Evolutionary conservation across 2,113 vertebrate species (phyloP).

Genomic region (Rhea pennata): DNA sequence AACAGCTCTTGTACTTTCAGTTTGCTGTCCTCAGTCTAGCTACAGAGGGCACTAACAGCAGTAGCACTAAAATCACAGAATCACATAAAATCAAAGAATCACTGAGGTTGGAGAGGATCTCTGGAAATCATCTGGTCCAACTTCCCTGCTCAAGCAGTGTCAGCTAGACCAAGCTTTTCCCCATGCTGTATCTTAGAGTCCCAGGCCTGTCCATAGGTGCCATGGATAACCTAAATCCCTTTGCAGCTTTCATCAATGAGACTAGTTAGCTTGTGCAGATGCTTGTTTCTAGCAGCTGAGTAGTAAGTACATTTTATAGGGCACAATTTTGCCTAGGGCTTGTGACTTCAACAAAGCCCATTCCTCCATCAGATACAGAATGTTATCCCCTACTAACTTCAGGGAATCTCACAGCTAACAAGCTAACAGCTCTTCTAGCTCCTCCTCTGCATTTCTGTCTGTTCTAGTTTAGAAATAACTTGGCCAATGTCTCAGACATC

Average conservation of each 20-base stretch:
- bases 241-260: not conserved
- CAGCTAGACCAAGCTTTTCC: not conserved
- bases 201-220: not conserved
- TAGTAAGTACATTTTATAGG: not conserved
- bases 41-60: not conserved
- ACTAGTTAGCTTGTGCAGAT: not conserved
- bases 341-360: not conserved
- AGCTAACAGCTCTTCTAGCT: not conserved
- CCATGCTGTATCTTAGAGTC: not conserved
- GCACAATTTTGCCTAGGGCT: constrained; percentile 13
- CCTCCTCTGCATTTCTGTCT: not conserved
- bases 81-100: no score
- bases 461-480: not conserved
- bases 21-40: not conserved
- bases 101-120: no score
- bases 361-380: not conserved
- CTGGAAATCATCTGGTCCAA: no score
- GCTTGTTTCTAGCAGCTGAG: not conserved
- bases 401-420: not conserved
- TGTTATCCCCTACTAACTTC: not conserved
- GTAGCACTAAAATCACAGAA: not conserved
- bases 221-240: not conserved
- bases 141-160: no score
- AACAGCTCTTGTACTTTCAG: not conserved
- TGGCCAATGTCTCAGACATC: not conserved